These are phyloP conservation scores for Melikaiella ostensackeni DNA, from an alignment of 2,888 invertebrate genomes.

Conservation along the genomic window DNA sequence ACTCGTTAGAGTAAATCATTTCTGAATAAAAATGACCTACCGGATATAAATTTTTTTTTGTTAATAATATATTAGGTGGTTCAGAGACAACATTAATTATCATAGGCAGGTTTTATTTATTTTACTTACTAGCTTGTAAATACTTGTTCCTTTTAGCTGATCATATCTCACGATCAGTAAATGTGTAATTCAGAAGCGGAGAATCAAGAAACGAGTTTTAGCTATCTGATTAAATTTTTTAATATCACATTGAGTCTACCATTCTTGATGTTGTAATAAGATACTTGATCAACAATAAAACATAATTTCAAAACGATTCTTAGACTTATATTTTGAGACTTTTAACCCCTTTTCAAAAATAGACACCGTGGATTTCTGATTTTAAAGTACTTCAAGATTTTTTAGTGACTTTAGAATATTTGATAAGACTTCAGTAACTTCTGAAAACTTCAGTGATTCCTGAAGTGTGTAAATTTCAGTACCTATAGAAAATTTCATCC, in stretches of 20 bases:
- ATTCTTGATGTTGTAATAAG: too few species aligned
- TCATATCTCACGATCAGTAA: neutral
- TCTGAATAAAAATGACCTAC: neutral
- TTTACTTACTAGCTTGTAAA: neutral
- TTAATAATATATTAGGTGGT: slow-evolving; percentile 27
- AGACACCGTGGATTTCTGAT: too few species aligned
- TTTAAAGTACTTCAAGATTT: too few species aligned
- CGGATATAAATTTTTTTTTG: neutral
- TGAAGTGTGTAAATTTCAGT: too few species aligned
- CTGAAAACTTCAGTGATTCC: too few species aligned
- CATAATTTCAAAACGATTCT: too few species aligned
- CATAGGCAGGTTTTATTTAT: neutral
- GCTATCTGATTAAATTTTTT: neutral
- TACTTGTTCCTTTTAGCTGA: neutral
- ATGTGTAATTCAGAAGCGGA: neutral
- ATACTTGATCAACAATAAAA: too few species aligned
- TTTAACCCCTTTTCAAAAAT: too few species aligned
- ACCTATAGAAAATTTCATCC: too few species aligned
- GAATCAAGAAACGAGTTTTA: neutral
- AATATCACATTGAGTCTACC: neutral
- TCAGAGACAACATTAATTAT: slow-evolving; percentile 31
- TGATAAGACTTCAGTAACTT: too few species aligned
- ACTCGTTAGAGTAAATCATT: neutral
- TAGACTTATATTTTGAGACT: too few species aligned
- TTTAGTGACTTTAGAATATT: too few species aligned